Evolutionary conservation across 1,140 invertebrate species (phyloP), one percentile per base, ranked within the genome.

Genomic region (Aricia agestis): DNA sequence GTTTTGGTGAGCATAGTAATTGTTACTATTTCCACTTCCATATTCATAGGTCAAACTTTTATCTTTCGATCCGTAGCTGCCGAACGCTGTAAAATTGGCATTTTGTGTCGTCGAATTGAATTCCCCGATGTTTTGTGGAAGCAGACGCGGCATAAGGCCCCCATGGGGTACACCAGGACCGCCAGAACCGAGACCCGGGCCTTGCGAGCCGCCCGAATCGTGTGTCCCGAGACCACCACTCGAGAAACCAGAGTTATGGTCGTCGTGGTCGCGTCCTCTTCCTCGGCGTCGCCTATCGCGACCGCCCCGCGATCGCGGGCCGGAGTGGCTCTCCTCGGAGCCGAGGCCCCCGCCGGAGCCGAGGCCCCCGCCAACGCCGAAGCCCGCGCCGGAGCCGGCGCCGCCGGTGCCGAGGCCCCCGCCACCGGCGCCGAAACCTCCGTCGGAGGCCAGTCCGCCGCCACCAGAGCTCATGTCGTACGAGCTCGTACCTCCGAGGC

Each of bases 41-140:
- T 78, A 74, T 61, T 77, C 79, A 65, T 74, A 67, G 74, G 78
- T 69, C 75, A 72, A 76, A 74, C 76, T 83, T 77, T 82, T 85
- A 70, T 82, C 83, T 72, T 79, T 83, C 69, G 82, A 70, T 32
- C 84, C 87, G 69, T 91, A 91, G 25, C 87, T 89, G 67, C 89
- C 89, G 66, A 89, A 91, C 57, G 86, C 89, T 17, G 87, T 89
- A 73, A 91, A 90, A 74, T 91, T 91, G 13, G 89, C 84, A 57
- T 76, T 83, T 69, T 87, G 85, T 32, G 81, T 78, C 32, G 77
- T 82, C 15, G 68, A 41, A 59, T 82, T 70, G 59, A 75, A 75
- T 36, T 84, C 85, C 32, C 72, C 82, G 61, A 74, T 75, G 67
- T 80, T 82, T 68, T 81, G 85, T 42, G 86, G 87, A 13, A 89